Conservation (phyloP, 1,140 invertebrate species). For the Musca vetustissima region DNA sequence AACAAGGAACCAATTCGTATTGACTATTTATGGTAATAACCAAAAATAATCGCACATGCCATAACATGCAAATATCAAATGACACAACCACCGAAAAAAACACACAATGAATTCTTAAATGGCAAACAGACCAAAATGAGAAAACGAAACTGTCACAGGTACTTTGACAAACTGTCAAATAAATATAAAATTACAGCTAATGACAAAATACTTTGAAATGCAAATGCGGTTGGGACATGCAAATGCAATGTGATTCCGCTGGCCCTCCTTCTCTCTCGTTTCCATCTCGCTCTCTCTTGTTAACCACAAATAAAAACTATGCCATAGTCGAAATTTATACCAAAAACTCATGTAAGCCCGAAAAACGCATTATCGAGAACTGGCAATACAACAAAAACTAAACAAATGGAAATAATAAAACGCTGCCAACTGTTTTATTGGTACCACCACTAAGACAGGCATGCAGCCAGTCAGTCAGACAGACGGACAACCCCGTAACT, state of each 20-base stretch:
- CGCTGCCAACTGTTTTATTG: background rate
- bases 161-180: conserved; percentile 33
- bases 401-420: background rate
- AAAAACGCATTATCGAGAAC: conserved; percentile 20
- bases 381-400: background rate
- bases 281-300: no score
- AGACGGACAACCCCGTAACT: no score
- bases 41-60: no score
- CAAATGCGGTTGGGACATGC: conserved; percentile 30
- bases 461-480: background rate
- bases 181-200: conserved; percentile 30
- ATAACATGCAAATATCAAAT: no score
- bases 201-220: conserved; percentile 33
- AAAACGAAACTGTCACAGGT: conserved; percentile 29
- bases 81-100: conserved; percentile 2
- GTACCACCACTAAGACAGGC: background rate
- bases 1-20: no score
- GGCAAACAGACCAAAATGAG: conserved; percentile 14
- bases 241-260: conserved; percentile 20
- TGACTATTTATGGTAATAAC: no score
- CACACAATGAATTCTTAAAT: no score
- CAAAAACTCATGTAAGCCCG: background rate
- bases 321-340: background rate
- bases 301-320: conserved; percentile 3
- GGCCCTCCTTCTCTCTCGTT: no score